Evolutionary conservation across 1,140 invertebrate species (phyloP).

Genomic region (Zaprionus capensis): DNA sequence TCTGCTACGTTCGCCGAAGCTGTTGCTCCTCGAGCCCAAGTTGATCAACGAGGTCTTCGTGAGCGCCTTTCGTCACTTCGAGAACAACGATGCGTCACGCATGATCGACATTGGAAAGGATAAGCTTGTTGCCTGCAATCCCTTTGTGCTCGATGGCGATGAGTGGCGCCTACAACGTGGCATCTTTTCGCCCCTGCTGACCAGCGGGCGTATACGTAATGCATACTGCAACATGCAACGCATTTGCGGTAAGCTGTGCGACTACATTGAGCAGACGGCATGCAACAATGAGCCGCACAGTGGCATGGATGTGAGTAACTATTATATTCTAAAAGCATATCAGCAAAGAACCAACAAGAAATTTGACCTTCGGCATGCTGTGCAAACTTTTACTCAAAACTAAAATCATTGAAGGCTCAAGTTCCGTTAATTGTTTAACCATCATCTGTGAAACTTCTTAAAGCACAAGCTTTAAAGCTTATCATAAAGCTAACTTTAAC

Average conservation of each 20-base stretch:
- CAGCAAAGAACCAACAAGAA: too few relatives aligned
- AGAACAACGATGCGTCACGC: constrained; percentile 75
- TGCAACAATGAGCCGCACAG: constrained; percentile 17
- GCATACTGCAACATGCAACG: constrained; percentile 66
- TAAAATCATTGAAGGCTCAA: too few relatives aligned
- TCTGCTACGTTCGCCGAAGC: constrained; percentile 80
- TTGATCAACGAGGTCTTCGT: constrained; percentile 85
- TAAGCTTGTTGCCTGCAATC: constrained; percentile 84
- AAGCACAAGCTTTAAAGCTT: too few relatives aligned
- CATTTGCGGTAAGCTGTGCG: constrained; percentile 59
- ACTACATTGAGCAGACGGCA: constrained; percentile 36
- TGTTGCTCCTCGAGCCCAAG: constrained; percentile 85
- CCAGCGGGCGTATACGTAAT: constrained; percentile 80
- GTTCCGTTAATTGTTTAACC: too few relatives aligned
- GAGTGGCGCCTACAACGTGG: constrained; percentile 86
- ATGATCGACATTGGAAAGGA: constrained; percentile 83
- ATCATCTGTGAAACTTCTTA: too few relatives aligned
- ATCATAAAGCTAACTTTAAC: too few relatives aligned
- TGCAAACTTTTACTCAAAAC: too few relatives aligned
- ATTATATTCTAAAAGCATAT: neutral
- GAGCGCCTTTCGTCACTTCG: constrained; percentile 85
- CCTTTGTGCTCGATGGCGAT: constrained; percentile 84
- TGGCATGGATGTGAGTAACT: constrained; percentile 69
- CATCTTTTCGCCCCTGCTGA: constrained; percentile 86
- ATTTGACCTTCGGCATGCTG: too few relatives aligned